Base-by-base conservation (phyloP, 2,113 vertebrate genomes). In the Paracanthobrama guichenoti region DNA sequence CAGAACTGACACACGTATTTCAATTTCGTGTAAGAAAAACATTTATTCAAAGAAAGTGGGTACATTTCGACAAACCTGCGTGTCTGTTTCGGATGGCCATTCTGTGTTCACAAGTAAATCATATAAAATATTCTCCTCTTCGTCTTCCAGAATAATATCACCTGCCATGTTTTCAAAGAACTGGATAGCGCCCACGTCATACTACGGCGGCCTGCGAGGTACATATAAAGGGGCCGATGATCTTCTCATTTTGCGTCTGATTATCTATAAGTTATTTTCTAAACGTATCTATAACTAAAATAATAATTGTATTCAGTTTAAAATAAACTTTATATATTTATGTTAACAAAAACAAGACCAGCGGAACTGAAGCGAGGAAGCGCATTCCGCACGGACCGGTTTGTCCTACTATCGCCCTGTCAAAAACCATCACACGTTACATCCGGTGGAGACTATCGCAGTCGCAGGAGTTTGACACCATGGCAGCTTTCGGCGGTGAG, bases 41-140 rank as follows among this genome's bases (percentile, higher is more conserved):
- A 18, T 0, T 16, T 31, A 8, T 44, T 42, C 8, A 24, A 55
- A 28, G 6, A 8, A 2, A 24, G 2, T 13, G 6, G 24, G 10
- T 20, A 0, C 66, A 31, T 44, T 3, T 12, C 1, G 1, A 91
- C 94, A 28, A 81, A 98, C 98, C 97, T 98, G 97, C 3, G 95
- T 96, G 92, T 99, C 98, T 0, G 95, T 96, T 90, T 99, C 98
- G 0, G 96, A 91, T 0, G 96, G 95, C 97, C 98, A 99, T 93
- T 99, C 98, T 9, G 95, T 94, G 90, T 97, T 97, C 81, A 99
- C 94, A 2, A 99, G 89, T 90, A 98, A 91, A 90, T 99, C 97
- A 6, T 99, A 98, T 6, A 99, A 94, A 83, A 99, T 97, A 12
- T 97, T 98, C 88, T 97, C 97, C 81, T 98, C 96, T 64, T 95